Percentiles rank a stretch among this genome's conserved stretches.
Conservation (phyloP, 2,797 vertebrate species). For the Labeo calbasu region DNA sequence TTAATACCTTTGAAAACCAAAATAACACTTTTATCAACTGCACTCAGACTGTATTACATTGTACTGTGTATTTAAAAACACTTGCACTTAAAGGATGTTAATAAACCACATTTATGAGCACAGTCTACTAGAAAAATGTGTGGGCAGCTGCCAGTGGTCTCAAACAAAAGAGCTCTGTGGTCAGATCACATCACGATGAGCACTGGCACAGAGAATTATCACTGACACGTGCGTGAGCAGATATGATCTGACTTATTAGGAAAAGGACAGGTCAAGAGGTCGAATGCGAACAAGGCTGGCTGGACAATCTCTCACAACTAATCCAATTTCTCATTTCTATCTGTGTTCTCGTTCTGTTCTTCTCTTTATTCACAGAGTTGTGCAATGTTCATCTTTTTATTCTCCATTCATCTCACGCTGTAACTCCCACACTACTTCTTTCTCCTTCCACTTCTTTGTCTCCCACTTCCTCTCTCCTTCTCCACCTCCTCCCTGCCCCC, state of each 20-base stretch:
- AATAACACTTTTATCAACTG: neutral
- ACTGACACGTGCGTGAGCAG: constrained; percentile 41
- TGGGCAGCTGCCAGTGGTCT: constrained; percentile 53
- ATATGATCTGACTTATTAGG: constrained; percentile 58
- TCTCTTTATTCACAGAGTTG: neutral
- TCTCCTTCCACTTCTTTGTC: constrained; percentile 43
- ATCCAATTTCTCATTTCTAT: constrained; percentile 42
- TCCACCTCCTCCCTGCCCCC: neutral
- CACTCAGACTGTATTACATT: neutral
- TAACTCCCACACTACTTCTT: constrained; percentile 37
- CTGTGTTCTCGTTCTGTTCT: constrained; percentile 30
- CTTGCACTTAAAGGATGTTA: neutral
- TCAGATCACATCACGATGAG: constrained; percentile 46
- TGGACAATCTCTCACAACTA: constrained; percentile 41
- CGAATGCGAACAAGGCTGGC: constrained; percentile 56
- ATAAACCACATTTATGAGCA: constrained; percentile 33
- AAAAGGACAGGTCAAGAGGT: constrained; percentile 61
- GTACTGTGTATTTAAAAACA: neutral
- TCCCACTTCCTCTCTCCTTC: constrained; percentile 34
- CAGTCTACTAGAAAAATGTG: constrained; percentile 59
- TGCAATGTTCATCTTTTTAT: constrained; percentile 28
- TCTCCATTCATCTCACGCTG: constrained; percentile 19
- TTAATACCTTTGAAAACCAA: neutral
- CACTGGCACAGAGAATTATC: constrained; percentile 31
- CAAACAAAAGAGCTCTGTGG: constrained; percentile 56